These are phyloP conservation scores for Mastomys natalensis DNA, from an alignment of 2,113 vertebrate species.

Conservation along the genomic window DNA sequence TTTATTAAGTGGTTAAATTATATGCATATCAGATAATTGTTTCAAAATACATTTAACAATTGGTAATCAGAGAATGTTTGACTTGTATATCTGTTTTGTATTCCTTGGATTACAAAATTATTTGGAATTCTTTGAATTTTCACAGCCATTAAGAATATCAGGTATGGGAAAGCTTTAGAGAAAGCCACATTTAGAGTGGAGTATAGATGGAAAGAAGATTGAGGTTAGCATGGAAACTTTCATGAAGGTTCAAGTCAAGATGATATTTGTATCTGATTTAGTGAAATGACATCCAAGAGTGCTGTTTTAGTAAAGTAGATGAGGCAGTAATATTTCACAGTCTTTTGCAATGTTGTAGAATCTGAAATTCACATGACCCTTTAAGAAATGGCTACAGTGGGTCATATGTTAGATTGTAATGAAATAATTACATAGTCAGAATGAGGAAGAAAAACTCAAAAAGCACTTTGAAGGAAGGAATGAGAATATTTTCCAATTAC, in stretches of 20 bases:
- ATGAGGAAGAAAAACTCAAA: neutral
- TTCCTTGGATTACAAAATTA: no score
- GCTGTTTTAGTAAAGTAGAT: constrained; percentile 39
- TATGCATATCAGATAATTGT: neutral
- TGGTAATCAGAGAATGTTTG: neutral
- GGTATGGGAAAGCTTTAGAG: no score
- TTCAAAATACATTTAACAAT: neutral
- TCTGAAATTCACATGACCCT: neutral
- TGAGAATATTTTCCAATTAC: neutral
- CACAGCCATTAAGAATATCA: neutral
- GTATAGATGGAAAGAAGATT: constrained; percentile 21
- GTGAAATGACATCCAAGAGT: neutral
- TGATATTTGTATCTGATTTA: neutral
- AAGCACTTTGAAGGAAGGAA: constrained; percentile 1
- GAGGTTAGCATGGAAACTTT: neutral
- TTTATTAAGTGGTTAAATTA: neutral
- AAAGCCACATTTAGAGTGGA: neutral
- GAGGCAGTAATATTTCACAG: constrained; percentile 11
- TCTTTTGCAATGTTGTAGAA: neutral
- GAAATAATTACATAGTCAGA: neutral
- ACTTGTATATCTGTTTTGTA: neutral
- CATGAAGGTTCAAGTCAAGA: neutral
- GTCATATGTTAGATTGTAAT: constrained; percentile 1
- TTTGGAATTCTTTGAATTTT: no score
- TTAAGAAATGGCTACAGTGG: neutral